Base-by-base conservation (phyloP, 1,140 invertebrate genomes). In the Trachymyrmex septentrionalis region DNA sequence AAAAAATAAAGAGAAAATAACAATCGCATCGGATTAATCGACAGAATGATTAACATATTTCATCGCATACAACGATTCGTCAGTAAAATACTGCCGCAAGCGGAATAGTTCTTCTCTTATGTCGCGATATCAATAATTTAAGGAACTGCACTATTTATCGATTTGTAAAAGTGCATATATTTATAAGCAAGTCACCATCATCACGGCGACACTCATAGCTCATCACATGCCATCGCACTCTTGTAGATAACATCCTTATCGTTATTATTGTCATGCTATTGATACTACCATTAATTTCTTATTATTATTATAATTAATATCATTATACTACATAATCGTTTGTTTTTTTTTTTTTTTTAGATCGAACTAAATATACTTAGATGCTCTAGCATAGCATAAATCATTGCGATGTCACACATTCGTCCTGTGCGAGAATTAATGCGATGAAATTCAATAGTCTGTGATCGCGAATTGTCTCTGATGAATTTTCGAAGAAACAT, bases 161-260 rank as follows among this genome's bases (percentile, higher is more conserved):
- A 48, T 69, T 69, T 21, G 30, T 55, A 53, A 34, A 66, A 48
- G 53, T 1, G 50, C n/a, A 12, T 48, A 14, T 69, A 78, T 66
- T 80, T 14, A 9, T 55, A 55, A 69, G 19, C 10, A 57, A 38
- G 34, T 69, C 63, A 80, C 48, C 16, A 48, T 48, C 55, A 30
- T n/a, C 21, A 24, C 30, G 66, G 38, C 44, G 76, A 55, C 69
- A 67, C 34, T 14, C 67, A 30, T 80, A 38, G 73, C 53, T 80
- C 67, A 38, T 81, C 82, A 44, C 27, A 1, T n/a, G 44, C 53
- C 57, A 76, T 82, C 66, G 38, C 71, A 57, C 27, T 66, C 84
- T 89, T 90, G 87, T 90, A 88, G 77, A 88, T 90, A 90, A 71
- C 76, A 88, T 88, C 67, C 21, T 64, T 88, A 67, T 72, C 48